These are phyloP conservation scores for Sebastes wilsoni DNA, from an alignment of 2,797 vertebrate species.

Conservation along the genomic window DNA sequence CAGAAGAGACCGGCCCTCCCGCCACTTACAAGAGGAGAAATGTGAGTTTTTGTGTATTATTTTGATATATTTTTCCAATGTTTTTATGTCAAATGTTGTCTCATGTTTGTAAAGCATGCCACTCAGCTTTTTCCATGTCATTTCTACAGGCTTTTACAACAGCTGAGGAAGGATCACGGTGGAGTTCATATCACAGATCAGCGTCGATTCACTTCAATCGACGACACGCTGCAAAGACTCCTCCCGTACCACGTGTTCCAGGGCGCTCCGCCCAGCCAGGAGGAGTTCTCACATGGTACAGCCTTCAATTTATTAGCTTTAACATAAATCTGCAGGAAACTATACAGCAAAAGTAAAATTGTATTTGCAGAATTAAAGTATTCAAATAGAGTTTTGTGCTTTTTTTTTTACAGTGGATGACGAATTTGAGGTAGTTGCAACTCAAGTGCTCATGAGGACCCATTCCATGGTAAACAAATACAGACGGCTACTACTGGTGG, in stretches of 20 bases:
- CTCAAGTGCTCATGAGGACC: conserved; percentile 93
- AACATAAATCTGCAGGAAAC: background rate
- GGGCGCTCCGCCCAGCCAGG: conserved; percentile 87
- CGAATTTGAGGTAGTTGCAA: conserved; percentile 93
- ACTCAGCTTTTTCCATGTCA: background rate
- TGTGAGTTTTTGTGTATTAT: conserved; percentile 80
- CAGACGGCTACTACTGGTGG: conserved; percentile 93
- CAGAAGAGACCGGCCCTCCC: conserved; percentile 90
- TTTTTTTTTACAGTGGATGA: conserved; percentile 76
- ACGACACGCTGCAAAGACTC: conserved; percentile 89
- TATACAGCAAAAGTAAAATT: background rate
- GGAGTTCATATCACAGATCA: conserved; percentile 86
- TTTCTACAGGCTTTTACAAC: conserved; percentile 87
- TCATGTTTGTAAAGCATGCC: background rate
- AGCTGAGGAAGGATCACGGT: conserved; percentile 89
- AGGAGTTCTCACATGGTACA: conserved; percentile 91
- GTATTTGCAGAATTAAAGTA: background rate
- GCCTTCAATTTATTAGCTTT: background rate
- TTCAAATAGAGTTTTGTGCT: background rate
- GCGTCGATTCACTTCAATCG: conserved; percentile 86
- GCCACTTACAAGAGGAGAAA: conserved; percentile 92
- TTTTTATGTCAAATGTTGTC: background rate
- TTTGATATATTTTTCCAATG: background rate
- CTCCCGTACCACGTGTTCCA: conserved; percentile 96
- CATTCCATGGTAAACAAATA: conserved; percentile 98